Percentiles rank a stretch among this genome's conserved stretches.
phyloP scores from a whole-genome alignment of 2,888 invertebrate species.

The Philhelius pedissequus region DNA sequence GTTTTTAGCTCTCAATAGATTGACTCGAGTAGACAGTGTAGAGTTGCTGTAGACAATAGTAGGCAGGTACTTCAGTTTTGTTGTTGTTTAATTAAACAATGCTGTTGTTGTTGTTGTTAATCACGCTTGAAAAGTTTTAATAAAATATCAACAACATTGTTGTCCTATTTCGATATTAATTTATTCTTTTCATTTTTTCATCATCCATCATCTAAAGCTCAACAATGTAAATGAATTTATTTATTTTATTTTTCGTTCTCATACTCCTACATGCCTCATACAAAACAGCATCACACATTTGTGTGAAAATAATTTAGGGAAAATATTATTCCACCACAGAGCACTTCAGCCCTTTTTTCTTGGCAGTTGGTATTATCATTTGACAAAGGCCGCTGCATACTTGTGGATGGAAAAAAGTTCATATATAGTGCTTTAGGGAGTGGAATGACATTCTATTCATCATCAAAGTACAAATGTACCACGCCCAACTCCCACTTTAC shows the following conservation, averaged over 20 bases:
- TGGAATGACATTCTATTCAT: too few relatives aligned
- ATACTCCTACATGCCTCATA: not conserved
- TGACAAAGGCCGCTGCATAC: not conserved
- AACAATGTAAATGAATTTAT: conserved; percentile 28
- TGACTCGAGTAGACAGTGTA: conserved; percentile 8
- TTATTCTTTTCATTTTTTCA: conserved; percentile 6
- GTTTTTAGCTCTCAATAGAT: conserved; percentile 5
- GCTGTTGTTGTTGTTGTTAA: not conserved
- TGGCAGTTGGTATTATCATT: not conserved
- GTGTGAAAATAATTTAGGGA: not conserved
- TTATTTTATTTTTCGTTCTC: not conserved
- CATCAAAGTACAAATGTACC: too few relatives aligned
- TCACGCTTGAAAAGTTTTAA: not conserved
- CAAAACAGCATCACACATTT: not conserved
- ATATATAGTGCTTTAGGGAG: too few relatives aligned
- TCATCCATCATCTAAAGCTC: not conserved
- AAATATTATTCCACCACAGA: conserved; percentile 26
- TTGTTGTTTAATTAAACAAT: conserved; percentile 34
- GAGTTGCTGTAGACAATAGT: not conserved
- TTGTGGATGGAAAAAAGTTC: conserved; percentile 2
- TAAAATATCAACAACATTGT: not conserved
- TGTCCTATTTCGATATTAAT: conserved; percentile 18
- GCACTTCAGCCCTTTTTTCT: not conserved
- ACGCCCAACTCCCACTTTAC: too few relatives aligned
- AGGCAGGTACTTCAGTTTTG: conserved; percentile 15